Conservation (phyloP, 2,113 vertebrate genomes). For the Crotalus tigris region DNA sequence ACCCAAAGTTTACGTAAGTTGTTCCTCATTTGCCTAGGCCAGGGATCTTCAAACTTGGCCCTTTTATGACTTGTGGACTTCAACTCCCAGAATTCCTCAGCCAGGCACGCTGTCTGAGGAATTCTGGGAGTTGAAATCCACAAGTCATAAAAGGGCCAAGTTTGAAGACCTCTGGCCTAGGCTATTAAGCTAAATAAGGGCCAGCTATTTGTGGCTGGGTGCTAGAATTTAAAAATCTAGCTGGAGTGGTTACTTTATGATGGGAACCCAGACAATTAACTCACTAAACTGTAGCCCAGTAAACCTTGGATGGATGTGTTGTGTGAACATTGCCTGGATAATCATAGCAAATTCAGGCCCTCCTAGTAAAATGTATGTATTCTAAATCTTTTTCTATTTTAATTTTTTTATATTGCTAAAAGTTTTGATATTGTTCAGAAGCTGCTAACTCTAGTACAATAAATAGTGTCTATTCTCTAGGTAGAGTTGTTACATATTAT, state of each 20-base stretch:
- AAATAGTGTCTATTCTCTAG: not conserved
- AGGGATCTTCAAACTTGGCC: too few species aligned
- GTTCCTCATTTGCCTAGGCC: not conserved
- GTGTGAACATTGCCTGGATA: not conserved
- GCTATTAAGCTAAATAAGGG: not conserved
- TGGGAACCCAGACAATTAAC: not conserved
- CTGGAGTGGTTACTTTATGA: not conserved
- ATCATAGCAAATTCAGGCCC: not conserved
- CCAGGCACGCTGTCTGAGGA: too few species aligned
- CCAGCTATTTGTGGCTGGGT: not conserved
- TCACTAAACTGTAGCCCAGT: not conserved
- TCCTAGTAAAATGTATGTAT: not conserved
- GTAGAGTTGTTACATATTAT: not conserved
- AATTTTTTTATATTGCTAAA: not conserved
- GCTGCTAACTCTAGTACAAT: not conserved
- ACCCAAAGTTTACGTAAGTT: not conserved
- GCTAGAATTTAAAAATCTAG: not conserved
- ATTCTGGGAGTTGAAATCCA: too few species aligned
- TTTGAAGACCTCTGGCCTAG: not conserved
- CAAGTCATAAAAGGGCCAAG: too few species aligned
- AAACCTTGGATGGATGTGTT: not conserved
- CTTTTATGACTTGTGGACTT: too few species aligned
- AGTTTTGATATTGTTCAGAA: not conserved
- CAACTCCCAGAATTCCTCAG: too few species aligned
- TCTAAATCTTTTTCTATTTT: not conserved